Base-by-base conservation (phyloP, 1,140 invertebrate genomes). In the Chelonus insularis region DNA sequence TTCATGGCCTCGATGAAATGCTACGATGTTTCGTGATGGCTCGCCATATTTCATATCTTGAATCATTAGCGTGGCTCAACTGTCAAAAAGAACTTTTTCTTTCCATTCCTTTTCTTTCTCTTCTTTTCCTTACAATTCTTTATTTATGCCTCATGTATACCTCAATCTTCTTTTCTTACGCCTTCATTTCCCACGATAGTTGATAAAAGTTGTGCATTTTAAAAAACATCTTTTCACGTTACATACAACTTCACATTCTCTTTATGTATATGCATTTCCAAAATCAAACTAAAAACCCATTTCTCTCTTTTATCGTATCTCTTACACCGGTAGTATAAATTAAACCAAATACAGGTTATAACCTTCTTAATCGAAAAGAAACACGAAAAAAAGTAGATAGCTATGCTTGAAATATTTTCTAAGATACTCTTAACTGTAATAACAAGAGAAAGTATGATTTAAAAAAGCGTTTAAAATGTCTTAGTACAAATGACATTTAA, bases 1-100 rank as follows among this genome's bases (percentile, higher is more conserved):
- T 43, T 64, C 63, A 67, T 64, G 56, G 60, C 56, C 65, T 45
- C 64, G 60, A 63, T 57, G 61, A 63, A 63, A 58, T 41, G 55
- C 18, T 32, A 57, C 39, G 62, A 54, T 63, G 57, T 63, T 63
- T 63, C 62, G 62, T 63, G 62, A 63, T 63, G 57, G 47, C 58
- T 63, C 50, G 62, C 62, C 36, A 63, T 63, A 63, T 63, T 63
- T 63, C 62, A 63, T 63, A 63, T 63, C 52, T 55, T 39, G 52
- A 29, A 55, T 55, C 34, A 55, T 55, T 55, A 55, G 52, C 52
- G 52, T 55, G 20, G 52, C 52, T 37, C 34, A 18, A 55, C 52
- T 47, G 39, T 23, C 57, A 58, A 58, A 23, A 50, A 58, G 29
- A 34, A 48, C 57, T n/a, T 32, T 8, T n/a, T 58, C 57, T 43